Conservation (phyloP, 2,888 invertebrate species). For the Petrolisthes cinctipes region DNA sequence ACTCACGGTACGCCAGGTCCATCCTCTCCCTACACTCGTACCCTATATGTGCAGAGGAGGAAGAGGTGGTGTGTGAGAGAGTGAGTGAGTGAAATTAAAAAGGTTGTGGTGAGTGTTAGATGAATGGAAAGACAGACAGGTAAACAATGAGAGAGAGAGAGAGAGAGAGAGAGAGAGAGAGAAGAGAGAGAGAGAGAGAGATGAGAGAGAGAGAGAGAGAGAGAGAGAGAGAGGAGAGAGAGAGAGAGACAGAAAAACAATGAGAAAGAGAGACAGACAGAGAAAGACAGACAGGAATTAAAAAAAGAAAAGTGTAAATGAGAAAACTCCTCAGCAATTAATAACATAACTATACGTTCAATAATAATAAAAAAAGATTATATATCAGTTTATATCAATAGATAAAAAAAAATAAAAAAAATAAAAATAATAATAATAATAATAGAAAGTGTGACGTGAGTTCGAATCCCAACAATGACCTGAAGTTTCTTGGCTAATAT, state of each 20-base stretch:
- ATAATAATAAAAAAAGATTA: no score
- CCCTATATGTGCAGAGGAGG: conserved; percentile 2
- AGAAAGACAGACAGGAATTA: no score
- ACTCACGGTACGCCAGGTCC: conserved; percentile 33
- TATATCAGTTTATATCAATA: no score
- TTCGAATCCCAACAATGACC: no score
- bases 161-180: not conserved
- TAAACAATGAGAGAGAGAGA: not conserved
- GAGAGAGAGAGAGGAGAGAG: not conserved
- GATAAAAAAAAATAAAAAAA: not conserved
- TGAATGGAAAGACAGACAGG: not conserved
- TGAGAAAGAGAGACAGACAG: not conserved
- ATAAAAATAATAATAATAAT: not conserved
- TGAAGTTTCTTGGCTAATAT: no score
- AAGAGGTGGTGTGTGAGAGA: not conserved
- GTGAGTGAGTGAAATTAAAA: not conserved
- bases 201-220: no score
- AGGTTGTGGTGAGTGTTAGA: not conserved
- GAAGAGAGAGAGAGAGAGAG: not conserved
- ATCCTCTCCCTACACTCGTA: conserved; percentile 35
- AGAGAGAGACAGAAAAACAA: not conserved
- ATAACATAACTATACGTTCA: no score
- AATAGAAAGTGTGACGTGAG: no score
- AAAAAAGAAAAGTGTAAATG: no score
- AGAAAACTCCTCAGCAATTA: no score